phyloP scores from a whole-genome alignment of 2,113 vertebrate genomes.

The Antidorcas marsupialis region DNA sequence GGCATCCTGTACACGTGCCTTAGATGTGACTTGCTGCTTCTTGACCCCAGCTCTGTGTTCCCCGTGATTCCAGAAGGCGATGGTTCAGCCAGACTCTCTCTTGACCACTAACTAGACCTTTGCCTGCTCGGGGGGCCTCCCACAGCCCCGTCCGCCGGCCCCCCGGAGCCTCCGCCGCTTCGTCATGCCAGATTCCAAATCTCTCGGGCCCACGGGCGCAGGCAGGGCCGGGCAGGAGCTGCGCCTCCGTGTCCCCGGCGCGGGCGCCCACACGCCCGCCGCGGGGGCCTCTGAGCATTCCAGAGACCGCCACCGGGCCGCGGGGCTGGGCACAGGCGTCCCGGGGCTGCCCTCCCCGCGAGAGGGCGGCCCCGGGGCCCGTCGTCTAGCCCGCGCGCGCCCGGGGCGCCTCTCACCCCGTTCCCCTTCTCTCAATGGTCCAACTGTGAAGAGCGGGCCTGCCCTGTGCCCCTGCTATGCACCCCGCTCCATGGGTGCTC shows the following conservation, averaged over 20 bases:
- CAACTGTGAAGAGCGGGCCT: conserved; percentile 74
- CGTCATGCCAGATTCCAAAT: conserved; percentile 58
- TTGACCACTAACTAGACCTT: conserved; percentile 51
- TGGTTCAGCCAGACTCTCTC: conserved; percentile 76
- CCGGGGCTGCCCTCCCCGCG: too few relatives aligned
- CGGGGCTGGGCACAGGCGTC: not conserved
- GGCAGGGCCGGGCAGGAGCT: conserved; percentile 53
- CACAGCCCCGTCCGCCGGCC: conserved; percentile 45
- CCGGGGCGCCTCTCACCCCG: conserved; percentile 69
- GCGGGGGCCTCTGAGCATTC: conserved; percentile 62
- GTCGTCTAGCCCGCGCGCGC: conserved; percentile 59
- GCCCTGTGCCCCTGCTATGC: conserved; percentile 67
- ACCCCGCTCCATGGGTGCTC: conserved; percentile 76
- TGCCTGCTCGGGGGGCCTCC: conserved; percentile 65
- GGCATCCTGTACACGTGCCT: conserved; percentile 83
- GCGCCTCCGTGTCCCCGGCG: conserved; percentile 47
- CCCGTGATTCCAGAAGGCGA: conserved; percentile 67
- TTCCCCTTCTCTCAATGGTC: conserved; percentile 77
- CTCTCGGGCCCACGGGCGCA: conserved; percentile 61
- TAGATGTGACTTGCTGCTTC: conserved; percentile 83
- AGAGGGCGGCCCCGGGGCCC: conserved; percentile 35
- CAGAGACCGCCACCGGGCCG: not conserved
- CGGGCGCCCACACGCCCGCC: conserved; percentile 42
- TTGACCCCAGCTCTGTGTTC: conserved; percentile 76
- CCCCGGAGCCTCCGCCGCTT: conserved; percentile 45